Evolutionary conservation across 2,888 invertebrate species (phyloP).

Genomic region (Cabera pusaria): DNA sequence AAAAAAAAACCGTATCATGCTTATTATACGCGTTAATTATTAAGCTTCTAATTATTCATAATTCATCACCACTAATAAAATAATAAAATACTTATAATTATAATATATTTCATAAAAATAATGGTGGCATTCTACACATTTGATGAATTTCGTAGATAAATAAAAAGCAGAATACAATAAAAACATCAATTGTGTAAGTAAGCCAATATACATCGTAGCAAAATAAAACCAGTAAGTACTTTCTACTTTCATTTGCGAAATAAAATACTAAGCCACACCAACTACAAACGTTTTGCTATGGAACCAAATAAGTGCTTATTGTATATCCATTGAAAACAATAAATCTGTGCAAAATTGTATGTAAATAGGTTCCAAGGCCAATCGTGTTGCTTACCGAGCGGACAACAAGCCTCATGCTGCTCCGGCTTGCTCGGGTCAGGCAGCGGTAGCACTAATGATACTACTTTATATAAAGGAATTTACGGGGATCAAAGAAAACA

Average conservation of each 20-base stretch:
- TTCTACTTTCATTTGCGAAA: no score
- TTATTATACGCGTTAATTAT: constrained; percentile 43
- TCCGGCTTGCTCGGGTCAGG: constrained; percentile 94
- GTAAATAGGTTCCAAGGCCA: constrained; percentile 48
- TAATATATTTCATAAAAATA: constrained; percentile 33
- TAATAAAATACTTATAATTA: constrained; percentile 35
- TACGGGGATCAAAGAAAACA: constrained; percentile 67
- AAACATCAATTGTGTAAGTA: constrained; percentile 47
- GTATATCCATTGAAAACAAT: constrained; percentile 19
- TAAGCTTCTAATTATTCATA: constrained; percentile 36
- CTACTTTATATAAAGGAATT: constrained; percentile 77
- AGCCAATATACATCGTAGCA: constrained; percentile 31
- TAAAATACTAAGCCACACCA: constrained; percentile 68
- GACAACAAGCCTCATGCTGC: constrained; percentile 96
- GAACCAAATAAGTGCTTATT: constrained; percentile 44
- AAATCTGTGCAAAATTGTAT: constrained; percentile 27
- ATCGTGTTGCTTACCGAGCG: constrained; percentile 87
- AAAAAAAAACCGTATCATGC: constrained; percentile 63
- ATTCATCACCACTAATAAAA: constrained; percentile 25
- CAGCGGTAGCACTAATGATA: constrained; percentile 90
- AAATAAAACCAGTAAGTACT: constrained; percentile 31
- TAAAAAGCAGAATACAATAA: constrained; percentile 39
- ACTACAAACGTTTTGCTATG: constrained; percentile 54
- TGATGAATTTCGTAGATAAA: constrained; percentile 34
- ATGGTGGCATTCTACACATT: constrained; percentile 51